A percentile compares a stretch with the other conserved stretches of the same genome.
Conservation (phyloP, 2,888 invertebrate genomes). For the Pyrrhia umbra region DNA sequence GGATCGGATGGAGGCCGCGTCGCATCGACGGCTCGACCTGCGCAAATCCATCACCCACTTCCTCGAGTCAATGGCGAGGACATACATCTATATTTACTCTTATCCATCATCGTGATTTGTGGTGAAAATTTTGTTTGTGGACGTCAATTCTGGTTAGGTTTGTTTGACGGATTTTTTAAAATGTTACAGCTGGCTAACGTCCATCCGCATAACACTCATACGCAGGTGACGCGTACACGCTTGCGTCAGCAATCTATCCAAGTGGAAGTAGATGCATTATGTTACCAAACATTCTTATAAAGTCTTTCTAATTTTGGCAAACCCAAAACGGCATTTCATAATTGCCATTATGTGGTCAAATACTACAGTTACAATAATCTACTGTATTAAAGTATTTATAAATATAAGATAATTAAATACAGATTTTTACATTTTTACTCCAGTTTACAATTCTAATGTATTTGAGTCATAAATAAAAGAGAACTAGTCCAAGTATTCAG, state of each 20-base stretch:
- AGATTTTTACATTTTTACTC: no score
- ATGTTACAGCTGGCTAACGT: conserved; percentile 71
- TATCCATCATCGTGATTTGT: conserved; percentile 75
- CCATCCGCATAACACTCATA: conserved; percentile 71
- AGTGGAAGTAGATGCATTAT: conserved; percentile 19
- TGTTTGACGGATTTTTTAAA: conserved; percentile 60
- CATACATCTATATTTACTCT: conserved; percentile 81
- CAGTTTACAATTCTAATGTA: neutral
- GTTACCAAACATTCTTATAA: conserved; percentile 15
- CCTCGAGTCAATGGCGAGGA: conserved; percentile 89
- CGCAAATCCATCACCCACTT: conserved; percentile 84
- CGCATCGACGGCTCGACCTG: conserved; percentile 80
- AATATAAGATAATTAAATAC: no score
- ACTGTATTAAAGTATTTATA: neutral
- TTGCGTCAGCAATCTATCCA: conserved; percentile 62
- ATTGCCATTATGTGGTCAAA: conserved; percentile 12
- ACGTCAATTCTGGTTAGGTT: conserved; percentile 70
- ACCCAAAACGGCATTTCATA: conserved; percentile 11
- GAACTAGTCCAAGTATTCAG: neutral
- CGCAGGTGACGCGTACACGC: conserved; percentile 63
- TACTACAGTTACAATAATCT: conserved; percentile 2
- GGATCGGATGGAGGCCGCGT: conserved; percentile 80
- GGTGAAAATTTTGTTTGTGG: conserved; percentile 69
- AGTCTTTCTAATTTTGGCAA: conserved; percentile 7
- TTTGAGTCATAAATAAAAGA: neutral